Evolutionary conservation across 1,140 invertebrate genomes (phyloP), one percentile per base, ranked within the genome.

Genomic region (Euborellia annulipes): DNA sequence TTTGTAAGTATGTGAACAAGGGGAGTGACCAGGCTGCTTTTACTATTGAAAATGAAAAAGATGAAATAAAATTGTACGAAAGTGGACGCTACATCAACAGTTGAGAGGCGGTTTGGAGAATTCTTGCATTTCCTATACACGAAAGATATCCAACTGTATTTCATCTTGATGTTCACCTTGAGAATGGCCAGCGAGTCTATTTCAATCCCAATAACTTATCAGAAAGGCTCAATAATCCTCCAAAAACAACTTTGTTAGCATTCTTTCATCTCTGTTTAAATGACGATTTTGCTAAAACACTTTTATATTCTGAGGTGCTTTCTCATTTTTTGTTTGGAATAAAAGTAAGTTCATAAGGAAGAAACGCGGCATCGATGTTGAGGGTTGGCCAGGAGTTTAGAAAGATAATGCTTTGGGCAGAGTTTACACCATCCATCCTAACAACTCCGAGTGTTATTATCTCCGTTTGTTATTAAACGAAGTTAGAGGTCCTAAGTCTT

Each of bases 1-100:
- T 62, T 22, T 59, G 53, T 43, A 64, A 62, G 54, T 67, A 63
- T 57, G 53, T 69, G 7, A 55, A n/a, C n/a, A n/a, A n/a, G n/a
- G n/a, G n/a, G n/a, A n/a, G n/a, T 37, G 50, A 62, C 46, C 49
- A 53, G 48, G 54, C 54, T 21, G 50, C 56, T 45, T 48, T 54
- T 49, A 9, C n/a, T 14, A 32, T 49, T 13, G 11, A 49, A 41
- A 52, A 54, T 50, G 38, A 45, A 17, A 61, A 68, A 47, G 62
- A 68, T 57, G 52, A 66, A 6, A 47, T 23, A 3, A 38, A 2
- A 3, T 65, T n/a, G n/a, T n/a, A 59, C 44, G 43, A 64, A 53
- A 51, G 52, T 34, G 55, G 55, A 0, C 13, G 62, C 44, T 64
- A 64, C 48, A 50, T 65, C 3, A 57, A 56, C 36, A 39, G 36